Percentiles rank a stretch among this genome's conserved stretches.
Evolutionary conservation across 2,113 vertebrate species (phyloP).

Genomic region (Choloepus hoffmanni): DNA sequence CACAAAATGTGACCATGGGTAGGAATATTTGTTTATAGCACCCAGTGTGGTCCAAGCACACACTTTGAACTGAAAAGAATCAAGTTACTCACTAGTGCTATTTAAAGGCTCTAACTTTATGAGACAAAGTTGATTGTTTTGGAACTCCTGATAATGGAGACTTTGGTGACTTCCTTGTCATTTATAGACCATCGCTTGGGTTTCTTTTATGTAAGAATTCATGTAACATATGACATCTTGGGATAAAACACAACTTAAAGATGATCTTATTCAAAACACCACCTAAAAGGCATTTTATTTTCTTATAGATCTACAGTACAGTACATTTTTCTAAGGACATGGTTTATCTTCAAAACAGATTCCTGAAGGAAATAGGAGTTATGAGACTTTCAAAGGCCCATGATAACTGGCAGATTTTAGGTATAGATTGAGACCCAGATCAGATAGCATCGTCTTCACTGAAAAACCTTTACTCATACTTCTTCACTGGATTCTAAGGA

Average conservation of each 20-base stretch:
- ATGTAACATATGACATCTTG: neutral
- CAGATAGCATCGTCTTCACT: neutral
- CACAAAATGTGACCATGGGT: neutral
- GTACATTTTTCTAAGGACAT: neutral
- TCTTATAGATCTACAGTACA: neutral
- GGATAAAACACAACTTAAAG: neutral
- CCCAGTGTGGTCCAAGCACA: neutral
- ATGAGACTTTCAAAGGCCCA: neutral
- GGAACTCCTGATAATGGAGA: neutral
- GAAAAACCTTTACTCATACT: neutral
- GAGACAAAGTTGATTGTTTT: neutral
- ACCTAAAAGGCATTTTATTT: neutral
- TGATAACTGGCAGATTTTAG: neutral
- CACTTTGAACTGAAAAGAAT: neutral
- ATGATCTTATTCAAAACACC: neutral
- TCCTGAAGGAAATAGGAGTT: neutral
- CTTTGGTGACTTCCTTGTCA: neutral
- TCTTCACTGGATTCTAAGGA: neutral
- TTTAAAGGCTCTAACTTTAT: neutral
- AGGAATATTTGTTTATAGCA: neutral
- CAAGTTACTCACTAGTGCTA: neutral
- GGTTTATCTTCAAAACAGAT: neutral
- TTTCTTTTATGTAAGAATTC: conserved; percentile 9
- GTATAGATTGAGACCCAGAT: neutral
- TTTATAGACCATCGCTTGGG: neutral